Conservation (phyloP, 1,140 invertebrate genomes). For the Bradysia coprophila region DNA sequence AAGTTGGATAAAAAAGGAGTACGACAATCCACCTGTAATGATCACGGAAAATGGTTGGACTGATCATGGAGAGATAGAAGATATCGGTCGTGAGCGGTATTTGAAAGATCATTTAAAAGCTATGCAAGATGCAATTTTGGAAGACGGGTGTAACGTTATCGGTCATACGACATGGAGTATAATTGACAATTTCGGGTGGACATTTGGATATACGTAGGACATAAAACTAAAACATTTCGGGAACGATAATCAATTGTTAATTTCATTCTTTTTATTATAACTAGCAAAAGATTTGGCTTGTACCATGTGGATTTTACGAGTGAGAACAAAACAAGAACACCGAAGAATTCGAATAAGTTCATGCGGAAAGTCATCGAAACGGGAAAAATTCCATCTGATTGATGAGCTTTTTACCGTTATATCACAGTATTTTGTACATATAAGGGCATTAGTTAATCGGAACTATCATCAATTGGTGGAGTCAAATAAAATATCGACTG, state of each 20-base stretch:
- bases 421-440: too few species aligned
- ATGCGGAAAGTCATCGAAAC: background rate
- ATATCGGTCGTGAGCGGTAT: conserved; percentile 25
- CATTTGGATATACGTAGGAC: conserved; percentile 38
- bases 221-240: background rate
- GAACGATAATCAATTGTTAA: background rate
- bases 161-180: conserved; percentile 38
- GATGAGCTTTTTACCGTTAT: too few species aligned
- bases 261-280: background rate
- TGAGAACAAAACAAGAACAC: background rate
- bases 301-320: conserved; percentile 4
- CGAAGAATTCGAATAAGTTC: background rate
- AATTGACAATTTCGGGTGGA: conserved; percentile 69
- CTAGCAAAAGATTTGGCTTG: conserved; percentile 9
- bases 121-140: background rate
- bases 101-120: conserved; percentile 8
- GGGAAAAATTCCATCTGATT: background rate
- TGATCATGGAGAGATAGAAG: conserved; percentile 28
- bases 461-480: too few species aligned
- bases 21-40: conserved; percentile 26
- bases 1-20: background rate
- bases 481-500: too few species aligned
- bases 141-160: background rate
- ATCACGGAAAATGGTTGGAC: conserved; percentile 54
- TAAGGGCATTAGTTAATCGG: too few species aligned